These are phyloP conservation scores for Barypeithes pellucidus DNA, from an alignment of 2,888 invertebrate species.

Conservation along the genomic window DNA sequence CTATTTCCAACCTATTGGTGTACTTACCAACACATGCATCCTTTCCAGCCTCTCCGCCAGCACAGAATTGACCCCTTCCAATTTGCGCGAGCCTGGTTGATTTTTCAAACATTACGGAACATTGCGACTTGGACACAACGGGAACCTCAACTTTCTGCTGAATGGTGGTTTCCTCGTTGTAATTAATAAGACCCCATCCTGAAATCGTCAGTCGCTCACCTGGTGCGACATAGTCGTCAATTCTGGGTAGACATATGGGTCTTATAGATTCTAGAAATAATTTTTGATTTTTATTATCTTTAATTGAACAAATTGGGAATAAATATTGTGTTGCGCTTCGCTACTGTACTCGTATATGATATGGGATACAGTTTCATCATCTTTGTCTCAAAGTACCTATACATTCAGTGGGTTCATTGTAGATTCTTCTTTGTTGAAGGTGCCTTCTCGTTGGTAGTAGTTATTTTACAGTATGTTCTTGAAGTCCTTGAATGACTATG, in stretches of 20 bases:
- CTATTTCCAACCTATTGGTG: too few relatives aligned
- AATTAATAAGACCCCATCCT: constrained; percentile 68
- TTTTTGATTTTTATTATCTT: too few relatives aligned
- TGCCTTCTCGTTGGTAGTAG: too few relatives aligned
- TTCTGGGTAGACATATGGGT: constrained; percentile 65
- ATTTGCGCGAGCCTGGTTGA: constrained; percentile 49
- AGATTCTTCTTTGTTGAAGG: too few relatives aligned
- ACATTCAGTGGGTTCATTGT: too few relatives aligned
- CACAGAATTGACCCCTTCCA: constrained; percentile 63
- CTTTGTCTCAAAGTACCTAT: too few relatives aligned
- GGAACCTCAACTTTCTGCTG: constrained; percentile 79
- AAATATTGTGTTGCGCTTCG: too few relatives aligned
- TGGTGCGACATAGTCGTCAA: constrained; percentile 58
- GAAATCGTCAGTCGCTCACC: constrained; percentile 65
- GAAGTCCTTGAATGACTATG: too few relatives aligned
- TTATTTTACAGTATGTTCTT: too few relatives aligned
- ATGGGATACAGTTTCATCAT: too few relatives aligned
- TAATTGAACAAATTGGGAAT: too few relatives aligned
- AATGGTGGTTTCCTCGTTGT: constrained; percentile 64
- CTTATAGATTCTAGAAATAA: constrained; percentile 59
- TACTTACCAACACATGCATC: constrained; percentile 77
- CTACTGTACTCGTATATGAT: too few relatives aligned
- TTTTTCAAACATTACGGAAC: constrained; percentile 64
- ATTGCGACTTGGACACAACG: constrained; percentile 73
- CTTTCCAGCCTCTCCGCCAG: constrained; percentile 70